Evolutionary conservation across 2,888 invertebrate genomes (phyloP).

Genomic region (Cantharis rustica): DNA sequence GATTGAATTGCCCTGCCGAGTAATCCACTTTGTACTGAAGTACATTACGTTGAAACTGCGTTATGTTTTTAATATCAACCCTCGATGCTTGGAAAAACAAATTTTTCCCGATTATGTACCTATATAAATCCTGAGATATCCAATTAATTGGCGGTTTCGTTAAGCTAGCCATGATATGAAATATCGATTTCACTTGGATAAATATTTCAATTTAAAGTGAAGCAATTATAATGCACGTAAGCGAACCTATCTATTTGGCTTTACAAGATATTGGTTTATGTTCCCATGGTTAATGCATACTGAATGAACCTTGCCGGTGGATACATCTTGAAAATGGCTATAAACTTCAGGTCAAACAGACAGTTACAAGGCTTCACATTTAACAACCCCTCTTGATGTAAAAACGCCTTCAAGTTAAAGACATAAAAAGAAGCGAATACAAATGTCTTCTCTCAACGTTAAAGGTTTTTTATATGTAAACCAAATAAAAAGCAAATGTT

Average conservation of each 20-base stretch:
- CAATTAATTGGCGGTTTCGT: not conserved
- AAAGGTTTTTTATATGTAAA: not conserved
- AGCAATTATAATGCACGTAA: not conserved
- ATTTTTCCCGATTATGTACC: not conserved
- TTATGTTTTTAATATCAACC: not conserved
- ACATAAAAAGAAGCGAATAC: not conserved
- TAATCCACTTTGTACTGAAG: not conserved
- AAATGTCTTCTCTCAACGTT: not conserved
- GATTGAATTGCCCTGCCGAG: not conserved
- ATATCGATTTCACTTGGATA: not conserved
- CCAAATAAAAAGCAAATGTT: not conserved
- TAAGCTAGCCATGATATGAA: not conserved
- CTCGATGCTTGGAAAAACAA: not conserved
- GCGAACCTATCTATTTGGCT: slow-evolving; percentile 4
- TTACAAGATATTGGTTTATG: slow-evolving; percentile 17
- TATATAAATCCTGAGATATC: not conserved
- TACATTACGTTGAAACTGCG: not conserved
- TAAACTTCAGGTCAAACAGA: slow-evolving; percentile 15
- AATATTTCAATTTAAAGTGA: not conserved
- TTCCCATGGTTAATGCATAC: slow-evolving; percentile 24
- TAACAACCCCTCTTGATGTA: not conserved
- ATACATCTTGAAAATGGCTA: slow-evolving; percentile 11
- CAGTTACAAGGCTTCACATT: not conserved
- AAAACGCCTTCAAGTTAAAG: not conserved
- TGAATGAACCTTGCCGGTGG: slow-evolving; percentile 17